phyloP scores from a whole-genome alignment of 2,888 invertebrate genomes.

The Drosophila histrio region DNA sequence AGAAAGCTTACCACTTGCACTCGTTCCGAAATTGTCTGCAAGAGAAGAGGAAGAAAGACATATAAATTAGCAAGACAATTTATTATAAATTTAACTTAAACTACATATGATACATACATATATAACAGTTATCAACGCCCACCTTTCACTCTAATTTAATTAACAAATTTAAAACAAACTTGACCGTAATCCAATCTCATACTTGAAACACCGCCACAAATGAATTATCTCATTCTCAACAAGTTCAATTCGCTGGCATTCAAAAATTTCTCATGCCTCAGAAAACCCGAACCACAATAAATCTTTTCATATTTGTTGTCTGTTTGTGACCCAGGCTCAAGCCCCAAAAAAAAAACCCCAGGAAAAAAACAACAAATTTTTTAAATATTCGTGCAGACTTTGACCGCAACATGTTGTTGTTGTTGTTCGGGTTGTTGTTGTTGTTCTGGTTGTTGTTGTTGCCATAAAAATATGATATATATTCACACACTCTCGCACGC shows the following conservation, averaged over 20 bases:
- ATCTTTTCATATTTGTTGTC: slow-evolving; percentile 56
- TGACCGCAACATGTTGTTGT: slow-evolving; percentile 60
- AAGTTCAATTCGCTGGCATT: slow-evolving; percentile 46
- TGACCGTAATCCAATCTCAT: slow-evolving; percentile 1
- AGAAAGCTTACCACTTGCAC: slow-evolving; percentile 82
- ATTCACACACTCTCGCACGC: slow-evolving; percentile 71
- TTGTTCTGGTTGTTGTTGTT: slow-evolving; percentile 30
- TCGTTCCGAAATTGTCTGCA: slow-evolving; percentile 83
- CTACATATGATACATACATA: background rate
- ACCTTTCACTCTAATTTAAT: slow-evolving; percentile 59
- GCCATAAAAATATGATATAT: slow-evolving; percentile 77
- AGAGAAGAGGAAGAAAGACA: slow-evolving; percentile 43
- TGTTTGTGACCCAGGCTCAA: slow-evolving; percentile 35
- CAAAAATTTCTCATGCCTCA: slow-evolving; percentile 58
- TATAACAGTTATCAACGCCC: slow-evolving; percentile 10
- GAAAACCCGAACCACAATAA: slow-evolving; percentile 48
- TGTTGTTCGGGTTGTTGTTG: slow-evolving; percentile 32
- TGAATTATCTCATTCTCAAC: slow-evolving; percentile 59
- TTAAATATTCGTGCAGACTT: slow-evolving; percentile 70
- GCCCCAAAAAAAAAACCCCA: slow-evolving; percentile 3
- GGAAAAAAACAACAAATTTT: slow-evolving; percentile 38
- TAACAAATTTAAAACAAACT: slow-evolving; percentile 33
- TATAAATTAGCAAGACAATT: slow-evolving; percentile 33
- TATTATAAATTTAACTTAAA: slow-evolving; percentile 13
- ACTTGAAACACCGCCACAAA: slow-evolving; percentile 16